Evolutionary conservation across 2,888 invertebrate genomes (phyloP).

Genomic region (Caenorhabditis sp.): DNA sequence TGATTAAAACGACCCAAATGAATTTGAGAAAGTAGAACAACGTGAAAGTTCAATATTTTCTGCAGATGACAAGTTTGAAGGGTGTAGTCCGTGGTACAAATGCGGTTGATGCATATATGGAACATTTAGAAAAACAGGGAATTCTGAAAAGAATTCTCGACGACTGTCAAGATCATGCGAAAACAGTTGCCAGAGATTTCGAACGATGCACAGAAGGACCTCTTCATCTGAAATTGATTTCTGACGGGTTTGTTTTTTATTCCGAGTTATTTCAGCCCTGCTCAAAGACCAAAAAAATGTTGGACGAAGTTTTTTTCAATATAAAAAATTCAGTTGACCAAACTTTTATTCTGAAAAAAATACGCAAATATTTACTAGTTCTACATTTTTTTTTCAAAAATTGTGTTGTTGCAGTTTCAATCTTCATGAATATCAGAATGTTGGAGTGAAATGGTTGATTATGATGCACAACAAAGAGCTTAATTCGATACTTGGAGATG

Average conservation of each 20-base stretch:
- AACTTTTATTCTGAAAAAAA: neutral
- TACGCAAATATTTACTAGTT: neutral
- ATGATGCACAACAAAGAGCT: slow-evolving; percentile 72
- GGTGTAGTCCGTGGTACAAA: slow-evolving; percentile 44
- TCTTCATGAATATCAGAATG: slow-evolving; percentile 60
- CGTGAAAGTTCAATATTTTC: too few species aligned
- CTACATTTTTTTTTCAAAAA: too few species aligned
- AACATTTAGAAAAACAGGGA: slow-evolving; percentile 58
- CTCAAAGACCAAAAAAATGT: too few species aligned
- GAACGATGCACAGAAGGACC: slow-evolving; percentile 37
- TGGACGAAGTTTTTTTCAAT: too few species aligned
- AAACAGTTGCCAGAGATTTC: slow-evolving; percentile 39
- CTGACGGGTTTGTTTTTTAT: too few species aligned
- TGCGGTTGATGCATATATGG: slow-evolving; percentile 52
- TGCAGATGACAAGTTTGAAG: slow-evolving; percentile 16
- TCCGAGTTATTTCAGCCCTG: too few species aligned
- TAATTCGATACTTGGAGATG: slow-evolving; percentile 93
- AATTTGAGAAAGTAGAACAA: too few species aligned
- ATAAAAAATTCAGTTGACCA: too few species aligned
- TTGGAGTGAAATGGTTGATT: slow-evolving; percentile 64
- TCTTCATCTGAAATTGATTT: slow-evolving; percentile 23
- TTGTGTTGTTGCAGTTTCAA: slow-evolving; percentile 23
- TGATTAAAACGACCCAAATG: too few species aligned
- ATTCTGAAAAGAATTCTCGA: slow-evolving; percentile 60
- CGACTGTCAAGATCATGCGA: slow-evolving; percentile 58